phyloP scores from a whole-genome alignment of 2,888 invertebrate species.

The Smittia aterrima region DNA sequence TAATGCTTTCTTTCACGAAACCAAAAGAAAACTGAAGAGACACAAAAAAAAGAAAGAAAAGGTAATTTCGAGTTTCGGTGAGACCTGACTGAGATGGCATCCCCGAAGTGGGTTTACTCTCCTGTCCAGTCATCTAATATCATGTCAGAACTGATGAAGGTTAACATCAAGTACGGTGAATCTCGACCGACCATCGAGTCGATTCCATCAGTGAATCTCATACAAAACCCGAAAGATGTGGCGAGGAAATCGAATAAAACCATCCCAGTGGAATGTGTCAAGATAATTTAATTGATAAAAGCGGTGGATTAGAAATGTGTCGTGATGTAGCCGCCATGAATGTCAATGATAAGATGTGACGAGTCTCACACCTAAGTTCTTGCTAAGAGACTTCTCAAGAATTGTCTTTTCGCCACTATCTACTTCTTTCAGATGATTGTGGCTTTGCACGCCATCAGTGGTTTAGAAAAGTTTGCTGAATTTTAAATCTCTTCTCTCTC shows the following conservation, averaged over 20 bases:
- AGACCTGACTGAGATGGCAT: background rate
- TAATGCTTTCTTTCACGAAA: background rate
- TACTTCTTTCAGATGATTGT: too few species aligned
- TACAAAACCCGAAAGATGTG: background rate
- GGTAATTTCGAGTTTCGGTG: background rate
- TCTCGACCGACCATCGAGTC: background rate
- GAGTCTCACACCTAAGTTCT: background rate
- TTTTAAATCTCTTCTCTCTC: too few species aligned
- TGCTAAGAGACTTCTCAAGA: too few species aligned
- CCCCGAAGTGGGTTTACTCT: conserved; percentile 39
- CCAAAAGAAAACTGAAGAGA: background rate
- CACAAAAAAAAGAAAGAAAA: background rate
- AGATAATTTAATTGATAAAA: conserved; percentile 42
- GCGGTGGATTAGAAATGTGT: conserved; percentile 30
- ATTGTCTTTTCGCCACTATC: too few species aligned
- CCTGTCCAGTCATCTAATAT: conserved; percentile 18
- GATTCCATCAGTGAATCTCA: background rate
- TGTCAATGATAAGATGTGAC: conserved; percentile 15
- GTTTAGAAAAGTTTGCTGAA: too few species aligned
- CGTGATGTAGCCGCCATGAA: background rate
- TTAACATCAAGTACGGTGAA: conserved; percentile 27
- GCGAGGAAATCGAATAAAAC: conserved; percentile 27
- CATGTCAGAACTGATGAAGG: conserved; percentile 41
- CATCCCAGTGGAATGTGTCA: conserved; percentile 39
- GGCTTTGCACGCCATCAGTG: too few species aligned